A percentile compares a stretch with the other conserved stretches of the same genome.
Conservation (phyloP, 2,113 vertebrate species). For the Larimichthys crocea region DNA sequence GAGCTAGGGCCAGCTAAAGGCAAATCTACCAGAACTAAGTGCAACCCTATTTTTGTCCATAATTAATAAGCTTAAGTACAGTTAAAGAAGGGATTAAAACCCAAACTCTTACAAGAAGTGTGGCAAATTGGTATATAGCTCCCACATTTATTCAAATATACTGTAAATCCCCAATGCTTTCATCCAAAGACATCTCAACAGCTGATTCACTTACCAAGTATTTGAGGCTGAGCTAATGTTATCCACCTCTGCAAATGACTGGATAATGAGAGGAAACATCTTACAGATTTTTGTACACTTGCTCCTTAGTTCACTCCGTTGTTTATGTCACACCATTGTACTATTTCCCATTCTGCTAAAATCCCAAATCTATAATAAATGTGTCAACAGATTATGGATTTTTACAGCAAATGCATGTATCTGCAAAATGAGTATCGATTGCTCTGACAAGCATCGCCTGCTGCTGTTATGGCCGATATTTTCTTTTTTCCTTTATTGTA, state of each 20-base stretch:
- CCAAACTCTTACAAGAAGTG: background rate
- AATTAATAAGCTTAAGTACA: background rate
- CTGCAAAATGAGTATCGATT: slow-evolving; percentile 60
- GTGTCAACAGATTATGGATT: slow-evolving; percentile 56
- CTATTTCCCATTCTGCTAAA: slow-evolving; percentile 1
- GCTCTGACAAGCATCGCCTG: slow-evolving; percentile 29
- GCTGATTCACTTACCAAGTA: background rate
- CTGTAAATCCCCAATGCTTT: background rate
- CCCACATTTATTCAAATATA: background rate
- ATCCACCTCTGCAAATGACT: slow-evolving; percentile 3
- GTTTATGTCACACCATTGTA: slow-evolving; percentile 2
- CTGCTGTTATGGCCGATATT: slow-evolving; percentile 30
- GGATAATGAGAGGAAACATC: background rate
- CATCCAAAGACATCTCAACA: background rate
- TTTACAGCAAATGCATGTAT: slow-evolving; percentile 46
- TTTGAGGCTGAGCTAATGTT: background rate
- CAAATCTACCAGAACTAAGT: background rate
- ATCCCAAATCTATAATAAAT: slow-evolving; percentile 47
- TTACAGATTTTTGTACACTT: slow-evolving; percentile 3
- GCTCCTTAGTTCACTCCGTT: background rate
- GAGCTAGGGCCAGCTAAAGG: background rate
- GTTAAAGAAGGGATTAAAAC: background rate
- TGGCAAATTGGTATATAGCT: background rate
- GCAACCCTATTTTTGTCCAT: background rate
- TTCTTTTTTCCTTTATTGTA: slow-evolving; percentile 28